Evolutionary conservation across 2,888 invertebrate genomes (phyloP).

Genomic region (Nephrotoma appendiculata): DNA sequence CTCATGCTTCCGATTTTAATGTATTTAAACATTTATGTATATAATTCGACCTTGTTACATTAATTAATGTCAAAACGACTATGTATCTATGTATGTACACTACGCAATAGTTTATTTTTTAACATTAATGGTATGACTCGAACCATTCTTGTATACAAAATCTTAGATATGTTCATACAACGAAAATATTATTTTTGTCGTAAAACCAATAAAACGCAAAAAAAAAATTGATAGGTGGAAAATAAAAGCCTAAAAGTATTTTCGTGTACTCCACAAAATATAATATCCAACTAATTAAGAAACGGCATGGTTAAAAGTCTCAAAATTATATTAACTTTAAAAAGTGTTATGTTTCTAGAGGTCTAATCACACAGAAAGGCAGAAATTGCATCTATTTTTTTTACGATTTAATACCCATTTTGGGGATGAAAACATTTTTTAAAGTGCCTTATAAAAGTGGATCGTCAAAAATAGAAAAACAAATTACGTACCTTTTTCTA

Average conservation of each 20-base stretch:
- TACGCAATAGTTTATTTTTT: background rate
- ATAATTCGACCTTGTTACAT: background rate
- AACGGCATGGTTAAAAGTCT: no score
- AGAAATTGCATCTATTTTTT: no score
- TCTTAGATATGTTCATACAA: no score
- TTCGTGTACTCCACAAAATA: no score
- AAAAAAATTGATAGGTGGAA: background rate
- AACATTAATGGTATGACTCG: no score
- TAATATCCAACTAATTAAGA: no score
- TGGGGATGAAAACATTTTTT: background rate
- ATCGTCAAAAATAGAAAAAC: background rate
- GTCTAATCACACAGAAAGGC: no score
- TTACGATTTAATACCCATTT: no score
- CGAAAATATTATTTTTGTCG: background rate
- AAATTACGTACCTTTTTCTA: background rate
- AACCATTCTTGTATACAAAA: no score
- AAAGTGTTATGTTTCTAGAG: no score
- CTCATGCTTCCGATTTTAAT: background rate
- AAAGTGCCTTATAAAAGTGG: background rate
- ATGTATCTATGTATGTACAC: background rate
- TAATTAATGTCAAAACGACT: background rate
- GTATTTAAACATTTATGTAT: background rate
- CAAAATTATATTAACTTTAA: no score
- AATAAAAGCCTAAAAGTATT: background rate
- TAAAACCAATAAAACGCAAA: background rate